Evolutionary conservation across 2,888 invertebrate genomes (phyloP), one percentile per base, ranked within the genome.

Genomic region (Synanthedon myopaeformis): DNA sequence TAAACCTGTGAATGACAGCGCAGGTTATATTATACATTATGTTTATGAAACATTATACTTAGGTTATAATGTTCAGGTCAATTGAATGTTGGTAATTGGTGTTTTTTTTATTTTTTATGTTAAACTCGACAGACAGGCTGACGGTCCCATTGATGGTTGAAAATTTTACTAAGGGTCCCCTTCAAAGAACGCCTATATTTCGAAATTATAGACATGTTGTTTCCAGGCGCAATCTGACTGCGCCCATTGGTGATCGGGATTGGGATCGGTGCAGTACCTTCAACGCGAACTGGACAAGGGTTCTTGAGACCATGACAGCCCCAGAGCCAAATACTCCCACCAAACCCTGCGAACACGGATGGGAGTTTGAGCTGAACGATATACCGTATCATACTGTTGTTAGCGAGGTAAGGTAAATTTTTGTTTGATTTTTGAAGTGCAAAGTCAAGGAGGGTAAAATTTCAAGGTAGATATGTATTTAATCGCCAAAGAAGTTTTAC

Each of bases 311-410:
- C 10, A 62, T 82, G 70, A 62, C 60, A 11, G 74, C 79, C 1
- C 79, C 76, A 0, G 70, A 67, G 52, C 70, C 67, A 3, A 65
- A 57, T 53, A 77, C 84, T 1, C 77, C 77, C 3, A 67, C 65
- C 1, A 61, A 69, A 6, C 67, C 74, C 1, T 87, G 86, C 57
- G 64, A 57, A 28, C 41, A 79, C 52, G 86, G 85, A 14, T 85
- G 86, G 86, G 85, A 86, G 58, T 86, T 84, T 58, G 75, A 83
- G 53, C 65, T 82, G 10, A 67, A 61, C 0, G 86, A 86, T 55
- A 87, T 87, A 53, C 85, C 85, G 0, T 87, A 87, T 55, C 71
- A 73, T 11, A 86, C 85, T 19, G 76, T 87, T 51, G 74, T 82
- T 42, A 84, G 78, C 52, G 86, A 86, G 80, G 86, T 85, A 42